A percentile compares a stretch with the other conserved stretches of the same genome.
phyloP scores from a whole-genome alignment of 2,113 vertebrate genomes.

The Microcebus tavaratra region DNA sequence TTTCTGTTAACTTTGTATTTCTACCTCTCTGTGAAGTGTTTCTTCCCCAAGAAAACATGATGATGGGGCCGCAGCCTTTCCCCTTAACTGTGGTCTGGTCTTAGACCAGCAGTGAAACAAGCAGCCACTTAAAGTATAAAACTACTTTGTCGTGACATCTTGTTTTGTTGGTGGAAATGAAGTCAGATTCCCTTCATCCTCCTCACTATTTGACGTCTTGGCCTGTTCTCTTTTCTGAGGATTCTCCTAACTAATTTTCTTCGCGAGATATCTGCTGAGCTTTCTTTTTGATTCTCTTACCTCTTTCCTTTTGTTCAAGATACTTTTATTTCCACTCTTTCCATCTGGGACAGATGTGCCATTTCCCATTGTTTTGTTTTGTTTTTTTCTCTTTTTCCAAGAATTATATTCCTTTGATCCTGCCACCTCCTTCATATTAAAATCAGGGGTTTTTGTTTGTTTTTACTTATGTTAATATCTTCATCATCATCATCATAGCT shows the following conservation, averaged over 20 bases:
- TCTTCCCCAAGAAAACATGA: neutral
- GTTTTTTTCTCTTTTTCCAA: neutral
- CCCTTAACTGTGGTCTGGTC: neutral
- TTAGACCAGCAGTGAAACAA: neutral
- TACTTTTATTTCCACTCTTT: neutral
- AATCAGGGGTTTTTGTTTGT: neutral
- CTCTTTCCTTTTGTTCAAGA: neutral
- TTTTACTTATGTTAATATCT: neutral
- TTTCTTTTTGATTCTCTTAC: neutral
- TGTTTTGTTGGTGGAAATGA: neutral
- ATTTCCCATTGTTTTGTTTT: neutral
- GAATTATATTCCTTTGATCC: neutral
- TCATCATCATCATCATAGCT: neutral
- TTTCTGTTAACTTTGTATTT: neutral
- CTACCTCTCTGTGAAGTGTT: neutral
- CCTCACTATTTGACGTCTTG: neutral
- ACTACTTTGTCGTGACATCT: too few relatives aligned
- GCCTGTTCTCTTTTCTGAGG: neutral
- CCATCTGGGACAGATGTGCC: neutral
- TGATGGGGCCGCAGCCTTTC: neutral
- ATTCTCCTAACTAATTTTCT: neutral
- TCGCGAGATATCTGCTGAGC: neutral
- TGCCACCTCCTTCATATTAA: neutral
- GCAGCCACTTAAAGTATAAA: neutral
- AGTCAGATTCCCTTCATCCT: neutral